Evolutionary conservation across 1,140 invertebrate genomes (phyloP).

Genomic region (Chymomyza costata): DNA sequence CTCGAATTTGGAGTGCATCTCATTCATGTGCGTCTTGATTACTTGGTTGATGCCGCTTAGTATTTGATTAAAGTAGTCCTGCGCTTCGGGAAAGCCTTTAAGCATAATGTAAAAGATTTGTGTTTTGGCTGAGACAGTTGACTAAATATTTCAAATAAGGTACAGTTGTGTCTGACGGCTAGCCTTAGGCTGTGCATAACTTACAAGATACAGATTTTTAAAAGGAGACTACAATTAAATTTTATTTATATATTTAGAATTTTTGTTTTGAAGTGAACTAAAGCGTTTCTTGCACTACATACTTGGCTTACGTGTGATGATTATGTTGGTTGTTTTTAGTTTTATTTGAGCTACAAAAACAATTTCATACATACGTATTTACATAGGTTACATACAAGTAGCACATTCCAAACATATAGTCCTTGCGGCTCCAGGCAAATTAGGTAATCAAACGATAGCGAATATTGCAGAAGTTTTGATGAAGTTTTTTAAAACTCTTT

Average conservation of each 20-base stretch:
- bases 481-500: no score
- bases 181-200: neutral
- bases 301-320: constrained; percentile 1
- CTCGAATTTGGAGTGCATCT: constrained; percentile 82
- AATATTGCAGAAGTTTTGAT: no score
- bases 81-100: constrained; percentile 77
- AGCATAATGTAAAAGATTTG: constrained; percentile 19
- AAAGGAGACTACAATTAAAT: constrained; percentile 31
- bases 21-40: constrained; percentile 82
- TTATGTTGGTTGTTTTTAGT: no score
- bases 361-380: constrained; percentile 47
- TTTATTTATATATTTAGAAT: no score
- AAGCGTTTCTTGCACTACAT: constrained; percentile 34
- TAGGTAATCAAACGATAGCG: neutral
- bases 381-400: constrained; percentile 49
- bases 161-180: constrained; percentile 16
- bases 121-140: constrained; percentile 11
- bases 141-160: neutral
- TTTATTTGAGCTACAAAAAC: neutral
- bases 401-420: constrained; percentile 35
- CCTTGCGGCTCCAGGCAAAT: constrained; percentile 9
- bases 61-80: constrained; percentile 86
- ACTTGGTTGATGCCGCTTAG: constrained; percentile 85
- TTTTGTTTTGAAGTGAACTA: constrained; percentile 19
- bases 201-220: neutral